phyloP scores from a whole-genome alignment of 2,113 vertebrate genomes.

The Colossoma macropomum region DNA sequence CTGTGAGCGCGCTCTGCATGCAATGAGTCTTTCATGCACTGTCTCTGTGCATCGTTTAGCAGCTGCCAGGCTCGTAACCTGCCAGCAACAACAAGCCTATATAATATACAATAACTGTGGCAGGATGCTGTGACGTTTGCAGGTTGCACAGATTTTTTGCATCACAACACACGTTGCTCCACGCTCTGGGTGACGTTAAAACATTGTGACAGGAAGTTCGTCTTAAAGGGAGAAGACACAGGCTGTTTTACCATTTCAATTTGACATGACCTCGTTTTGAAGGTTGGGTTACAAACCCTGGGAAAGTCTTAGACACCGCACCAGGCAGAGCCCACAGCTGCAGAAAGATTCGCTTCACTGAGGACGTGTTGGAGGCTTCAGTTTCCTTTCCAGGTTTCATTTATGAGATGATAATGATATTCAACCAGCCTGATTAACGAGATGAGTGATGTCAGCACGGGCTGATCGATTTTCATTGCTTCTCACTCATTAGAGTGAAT shows the following conservation, averaged over 20 bases:
- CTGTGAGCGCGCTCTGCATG: conserved; percentile 33
- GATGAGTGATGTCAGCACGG: conserved; percentile 1
- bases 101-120: conserved; percentile 21
- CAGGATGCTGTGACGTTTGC: conserved; percentile 33
- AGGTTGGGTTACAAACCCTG: not conserved
- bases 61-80: conserved; percentile 34
- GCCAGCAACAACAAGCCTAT: conserved; percentile 41
- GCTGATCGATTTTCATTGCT: conserved; percentile 35
- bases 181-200: not conserved
- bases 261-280: not conserved
- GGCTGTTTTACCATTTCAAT: not conserved
- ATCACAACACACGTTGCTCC: not conserved
- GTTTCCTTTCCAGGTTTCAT: conserved; percentile 3
- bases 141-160: conserved; percentile 17
- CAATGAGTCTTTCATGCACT: conserved; percentile 14
- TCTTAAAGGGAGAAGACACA: not conserved
- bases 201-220: not conserved
- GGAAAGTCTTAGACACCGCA: not conserved
- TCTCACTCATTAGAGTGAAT: conserved; percentile 40
- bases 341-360: not conserved
- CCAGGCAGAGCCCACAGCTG: not conserved
- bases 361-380: not conserved
- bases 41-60: conserved; percentile 17
- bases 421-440: conserved; percentile 18
- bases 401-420: conserved; percentile 19